phyloP scores from a whole-genome alignment of 2,113 vertebrate genomes.

The Sylvia atricapilla region DNA sequence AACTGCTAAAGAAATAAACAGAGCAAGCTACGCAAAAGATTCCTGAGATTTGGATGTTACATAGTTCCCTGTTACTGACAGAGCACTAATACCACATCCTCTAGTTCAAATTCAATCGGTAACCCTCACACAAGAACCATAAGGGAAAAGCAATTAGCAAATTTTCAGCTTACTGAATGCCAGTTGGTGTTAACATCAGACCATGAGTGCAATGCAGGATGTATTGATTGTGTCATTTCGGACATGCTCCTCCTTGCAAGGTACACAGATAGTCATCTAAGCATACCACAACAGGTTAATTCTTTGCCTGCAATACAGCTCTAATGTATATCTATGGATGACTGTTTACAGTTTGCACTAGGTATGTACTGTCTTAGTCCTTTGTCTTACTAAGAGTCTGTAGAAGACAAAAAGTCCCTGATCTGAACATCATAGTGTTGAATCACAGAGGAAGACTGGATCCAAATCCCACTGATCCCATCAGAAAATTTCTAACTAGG shows the following conservation, averaged over 20 bases:
- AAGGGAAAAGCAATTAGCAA: neutral
- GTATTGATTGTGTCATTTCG: neutral
- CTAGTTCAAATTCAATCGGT: neutral
- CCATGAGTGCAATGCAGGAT: neutral
- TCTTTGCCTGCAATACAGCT: neutral
- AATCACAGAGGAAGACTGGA: neutral
- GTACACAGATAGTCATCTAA: neutral
- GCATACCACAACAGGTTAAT: neutral
- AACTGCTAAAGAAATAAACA: neutral
- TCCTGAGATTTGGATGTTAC: neutral
- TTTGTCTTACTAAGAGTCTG: neutral
- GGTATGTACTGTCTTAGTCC: neutral
- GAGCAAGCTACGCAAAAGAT: neutral
- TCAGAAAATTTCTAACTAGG: neutral
- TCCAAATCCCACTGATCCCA: neutral
- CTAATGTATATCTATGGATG: neutral
- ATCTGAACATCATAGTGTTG: rapidly evolving
- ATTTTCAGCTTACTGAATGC: neutral
- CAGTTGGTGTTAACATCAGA: neutral
- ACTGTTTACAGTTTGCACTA: neutral
- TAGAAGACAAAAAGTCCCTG: neutral
- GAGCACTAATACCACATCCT: neutral
- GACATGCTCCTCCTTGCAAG: neutral
- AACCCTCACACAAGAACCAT: neutral
- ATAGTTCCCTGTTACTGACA: neutral